Evolutionary conservation across 92 coral and sea anemone genomes (phyloP).

Genomic region (Phenganax stokvisi): DNA sequence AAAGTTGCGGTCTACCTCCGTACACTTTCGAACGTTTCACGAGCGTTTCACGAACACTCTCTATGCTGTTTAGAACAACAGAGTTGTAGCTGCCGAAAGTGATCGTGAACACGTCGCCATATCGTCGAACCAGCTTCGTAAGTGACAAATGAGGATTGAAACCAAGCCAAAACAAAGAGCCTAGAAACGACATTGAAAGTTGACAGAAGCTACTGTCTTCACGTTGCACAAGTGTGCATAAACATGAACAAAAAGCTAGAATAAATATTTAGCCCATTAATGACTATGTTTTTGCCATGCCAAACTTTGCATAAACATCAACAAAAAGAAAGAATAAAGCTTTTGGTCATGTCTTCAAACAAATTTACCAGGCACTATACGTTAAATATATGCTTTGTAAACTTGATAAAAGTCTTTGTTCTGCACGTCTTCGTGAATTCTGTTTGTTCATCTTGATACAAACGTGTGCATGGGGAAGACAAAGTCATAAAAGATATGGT

Average conservation of each 20-base stretch:
- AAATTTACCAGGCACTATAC: too few relatives aligned
- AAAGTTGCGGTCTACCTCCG: constrained; percentile 50
- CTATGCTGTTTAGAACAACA: constrained; percentile 47
- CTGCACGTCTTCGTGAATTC: too few relatives aligned
- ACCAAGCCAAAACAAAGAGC: constrained; percentile 49
- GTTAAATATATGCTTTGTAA: too few relatives aligned
- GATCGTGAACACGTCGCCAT: constrained; percentile 51
- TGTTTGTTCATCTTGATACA: too few relatives aligned
- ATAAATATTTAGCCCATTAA: too few relatives aligned
- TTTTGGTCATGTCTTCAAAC: too few relatives aligned
- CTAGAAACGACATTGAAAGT: neutral
- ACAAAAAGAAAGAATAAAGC: too few relatives aligned
- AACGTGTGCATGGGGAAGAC: too few relatives aligned
- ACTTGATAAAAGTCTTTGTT: too few relatives aligned
- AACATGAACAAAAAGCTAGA: neutral
- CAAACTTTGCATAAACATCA: too few relatives aligned
- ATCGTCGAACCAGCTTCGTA: constrained; percentile 31
- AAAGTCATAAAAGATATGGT: too few relatives aligned
- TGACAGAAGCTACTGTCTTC: neutral
- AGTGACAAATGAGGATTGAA: constrained; percentile 46
- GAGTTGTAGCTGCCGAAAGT: constrained; percentile 42
- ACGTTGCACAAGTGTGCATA: neutral
- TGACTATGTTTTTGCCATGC: too few relatives aligned
- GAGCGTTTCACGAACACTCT: constrained; percentile 44
- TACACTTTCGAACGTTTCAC: constrained; percentile 39